Percentiles rank a stretch among this genome's conserved stretches.
phyloP scores from a whole-genome alignment of 2,113 vertebrate genomes.

The Tauraco erythrolophus region DNA sequence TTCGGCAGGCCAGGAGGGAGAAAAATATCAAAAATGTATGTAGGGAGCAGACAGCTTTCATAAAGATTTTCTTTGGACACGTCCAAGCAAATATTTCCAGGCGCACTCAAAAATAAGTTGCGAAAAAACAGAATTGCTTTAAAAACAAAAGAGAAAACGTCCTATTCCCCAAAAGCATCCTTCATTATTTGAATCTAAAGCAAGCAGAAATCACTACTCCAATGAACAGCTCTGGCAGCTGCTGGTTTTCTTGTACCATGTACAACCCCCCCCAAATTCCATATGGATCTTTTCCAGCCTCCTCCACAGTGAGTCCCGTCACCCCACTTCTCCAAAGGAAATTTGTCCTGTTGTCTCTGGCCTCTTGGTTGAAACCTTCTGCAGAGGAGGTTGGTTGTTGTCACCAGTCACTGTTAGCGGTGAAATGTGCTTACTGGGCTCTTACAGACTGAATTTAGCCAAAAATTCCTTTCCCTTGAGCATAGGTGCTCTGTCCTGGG shows the following conservation, averaged over 20 bases:
- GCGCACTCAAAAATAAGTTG: background rate
- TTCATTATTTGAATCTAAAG: background rate
- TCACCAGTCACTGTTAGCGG: background rate
- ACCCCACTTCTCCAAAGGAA: background rate
- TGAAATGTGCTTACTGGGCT: background rate
- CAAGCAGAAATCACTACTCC: background rate
- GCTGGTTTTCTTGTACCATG: background rate
- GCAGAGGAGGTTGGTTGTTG: background rate
- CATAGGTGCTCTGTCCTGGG: accelerated
- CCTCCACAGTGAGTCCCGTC: background rate
- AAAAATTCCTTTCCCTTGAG: background rate
- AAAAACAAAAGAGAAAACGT: background rate
- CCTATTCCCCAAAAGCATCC: background rate
- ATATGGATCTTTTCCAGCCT: accelerated
- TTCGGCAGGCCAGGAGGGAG: background rate
- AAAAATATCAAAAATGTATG: background rate
- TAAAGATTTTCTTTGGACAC: background rate
- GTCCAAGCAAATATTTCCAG: background rate
- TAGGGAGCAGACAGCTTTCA: background rate
- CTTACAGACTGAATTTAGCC: background rate
- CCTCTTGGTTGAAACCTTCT: background rate
- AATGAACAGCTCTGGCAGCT: background rate
- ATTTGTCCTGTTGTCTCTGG: background rate
- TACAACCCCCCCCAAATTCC: background rate
- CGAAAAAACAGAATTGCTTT: background rate